phyloP scores from a whole-genome alignment of 2,113 vertebrate species.

The Genyomyrus donnyi region DNA sequence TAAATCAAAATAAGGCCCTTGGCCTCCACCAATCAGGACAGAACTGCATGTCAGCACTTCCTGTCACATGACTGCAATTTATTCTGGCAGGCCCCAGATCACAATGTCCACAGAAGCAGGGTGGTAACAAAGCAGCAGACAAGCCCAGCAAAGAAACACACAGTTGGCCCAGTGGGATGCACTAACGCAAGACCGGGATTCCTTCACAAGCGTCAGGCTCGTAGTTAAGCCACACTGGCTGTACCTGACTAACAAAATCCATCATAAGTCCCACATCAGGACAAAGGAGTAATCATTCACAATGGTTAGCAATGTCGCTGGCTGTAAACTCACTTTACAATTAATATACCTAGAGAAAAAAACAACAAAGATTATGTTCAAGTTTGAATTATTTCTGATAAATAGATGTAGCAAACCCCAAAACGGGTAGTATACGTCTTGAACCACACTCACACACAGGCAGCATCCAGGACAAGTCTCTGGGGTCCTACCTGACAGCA shows the following conservation, averaged over 20 bases:
- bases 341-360: neutral
- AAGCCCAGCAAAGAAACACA: neutral
- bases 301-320: neutral
- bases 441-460: neutral
- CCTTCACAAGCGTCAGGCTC: slow-evolving; percentile 24
- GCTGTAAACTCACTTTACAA: neutral
- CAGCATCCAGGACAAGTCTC: neutral
- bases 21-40: slow-evolving; percentile 14
- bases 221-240: neutral
- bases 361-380: neutral
- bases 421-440: neutral
- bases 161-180: slow-evolving; percentile 23
- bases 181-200: slow-evolving; percentile 6
- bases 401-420: neutral
- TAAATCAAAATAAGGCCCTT: neutral
- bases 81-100: slow-evolving; percentile 28
- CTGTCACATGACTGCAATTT: slow-evolving; percentile 26
- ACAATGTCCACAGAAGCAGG: slow-evolving; percentile 20
- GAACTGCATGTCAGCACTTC: slow-evolving; percentile 23
- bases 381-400: neutral
- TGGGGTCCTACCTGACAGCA: neutral
- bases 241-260: neutral
- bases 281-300: neutral
- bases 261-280: neutral
- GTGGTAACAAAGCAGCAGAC: neutral